Conservation (phyloP, 2,797 vertebrate species). For the Phoebastria nigripes region DNA sequence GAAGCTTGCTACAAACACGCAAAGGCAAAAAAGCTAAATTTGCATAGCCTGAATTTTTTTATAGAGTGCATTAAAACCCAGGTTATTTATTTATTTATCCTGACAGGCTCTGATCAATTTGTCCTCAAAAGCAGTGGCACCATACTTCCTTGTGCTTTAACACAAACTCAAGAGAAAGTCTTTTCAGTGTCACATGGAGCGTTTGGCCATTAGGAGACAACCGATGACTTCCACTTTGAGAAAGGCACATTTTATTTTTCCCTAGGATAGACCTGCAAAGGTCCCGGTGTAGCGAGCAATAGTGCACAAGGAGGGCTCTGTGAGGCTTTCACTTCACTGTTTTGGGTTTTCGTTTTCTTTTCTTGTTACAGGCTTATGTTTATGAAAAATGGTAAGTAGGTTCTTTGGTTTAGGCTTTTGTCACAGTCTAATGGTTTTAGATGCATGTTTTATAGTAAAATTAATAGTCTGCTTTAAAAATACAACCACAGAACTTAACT, state of each 20-base stretch:
- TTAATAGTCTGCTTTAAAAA: constrained; percentile 12
- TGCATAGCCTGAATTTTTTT: neutral
- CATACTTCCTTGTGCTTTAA: neutral
- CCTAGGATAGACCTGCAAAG: neutral
- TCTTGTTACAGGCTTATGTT: neutral
- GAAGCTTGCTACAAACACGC: neutral
- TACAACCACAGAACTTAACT: neutral
- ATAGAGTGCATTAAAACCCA: neutral
- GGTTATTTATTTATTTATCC: neutral
- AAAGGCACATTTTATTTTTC: neutral
- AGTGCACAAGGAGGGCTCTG: neutral
- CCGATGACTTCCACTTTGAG: neutral
- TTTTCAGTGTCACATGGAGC: fast-evolving
- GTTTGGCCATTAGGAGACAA: neutral
- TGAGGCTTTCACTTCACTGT: neutral
- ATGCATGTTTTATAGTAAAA: neutral
- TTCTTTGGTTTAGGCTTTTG: neutral
- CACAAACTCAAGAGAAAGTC: neutral
- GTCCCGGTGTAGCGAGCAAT: fast-evolving
- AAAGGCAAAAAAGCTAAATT: neutral
- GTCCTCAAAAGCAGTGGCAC: neutral
- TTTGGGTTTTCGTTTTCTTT: neutral
- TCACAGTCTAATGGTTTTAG: neutral
- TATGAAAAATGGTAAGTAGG: neutral
- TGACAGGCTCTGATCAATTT: neutral